phyloP scores from a whole-genome alignment of 2,888 invertebrate genomes.

The Criorhina ranunculi region DNA sequence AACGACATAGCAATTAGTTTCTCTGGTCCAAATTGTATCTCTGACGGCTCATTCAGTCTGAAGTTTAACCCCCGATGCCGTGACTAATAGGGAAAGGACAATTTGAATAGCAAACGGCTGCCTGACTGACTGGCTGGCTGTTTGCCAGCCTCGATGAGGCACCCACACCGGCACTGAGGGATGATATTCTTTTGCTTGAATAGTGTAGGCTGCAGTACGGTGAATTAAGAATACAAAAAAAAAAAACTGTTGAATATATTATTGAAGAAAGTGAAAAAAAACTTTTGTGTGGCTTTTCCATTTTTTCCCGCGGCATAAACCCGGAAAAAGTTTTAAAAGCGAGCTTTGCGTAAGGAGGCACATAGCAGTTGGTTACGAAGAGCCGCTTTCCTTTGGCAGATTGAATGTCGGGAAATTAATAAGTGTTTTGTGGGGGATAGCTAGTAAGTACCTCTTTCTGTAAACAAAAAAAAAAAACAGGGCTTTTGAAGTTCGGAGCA shows the following conservation, averaged over 20 bases:
- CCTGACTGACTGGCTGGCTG: constrained; percentile 42
- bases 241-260: constrained; percentile 66
- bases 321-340: constrained; percentile 48
- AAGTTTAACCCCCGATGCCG: constrained; percentile 59
- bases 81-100: constrained; percentile 39
- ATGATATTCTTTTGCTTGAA: constrained; percentile 13
- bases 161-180: constrained; percentile 18
- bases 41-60: constrained; percentile 67
- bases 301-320: constrained; percentile 26
- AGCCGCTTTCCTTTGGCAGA: constrained; percentile 50
- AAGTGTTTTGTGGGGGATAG: constrained; percentile 28
- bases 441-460: neutral
- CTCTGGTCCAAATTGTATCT: constrained; percentile 63
- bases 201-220: constrained; percentile 30
- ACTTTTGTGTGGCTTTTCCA: constrained; percentile 34
- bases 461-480: neutral
- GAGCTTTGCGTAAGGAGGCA: constrained; percentile 46
- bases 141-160: constrained; percentile 1
- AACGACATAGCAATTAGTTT: constrained; percentile 70
- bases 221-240: neutral
- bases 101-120: constrained; percentile 44
- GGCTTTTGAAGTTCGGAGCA: neutral
- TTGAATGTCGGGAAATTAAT: constrained; percentile 55
- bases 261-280: constrained; percentile 4
- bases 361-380: constrained; percentile 49